These are phyloP conservation scores for Argyra leucocephala DNA, from an alignment of 2,888 invertebrate genomes.

Conservation along the genomic window DNA sequence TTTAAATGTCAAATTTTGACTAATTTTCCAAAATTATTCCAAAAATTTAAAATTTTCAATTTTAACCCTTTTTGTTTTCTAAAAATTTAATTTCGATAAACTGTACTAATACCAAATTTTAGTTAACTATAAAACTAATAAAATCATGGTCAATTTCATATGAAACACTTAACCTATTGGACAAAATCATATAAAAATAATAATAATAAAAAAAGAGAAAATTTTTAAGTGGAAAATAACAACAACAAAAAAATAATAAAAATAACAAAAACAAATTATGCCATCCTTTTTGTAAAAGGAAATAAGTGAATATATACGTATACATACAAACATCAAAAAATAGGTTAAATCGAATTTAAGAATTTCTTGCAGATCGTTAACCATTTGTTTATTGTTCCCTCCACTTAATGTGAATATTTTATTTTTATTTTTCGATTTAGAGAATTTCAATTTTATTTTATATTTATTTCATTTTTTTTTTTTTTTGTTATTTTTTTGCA, in stretches of 20 bases:
- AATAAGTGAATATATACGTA: neutral
- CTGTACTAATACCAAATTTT: neutral
- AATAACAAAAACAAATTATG: neutral
- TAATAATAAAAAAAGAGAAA: neutral
- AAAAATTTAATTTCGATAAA: neutral
- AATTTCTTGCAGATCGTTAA: slow-evolving; percentile 4
- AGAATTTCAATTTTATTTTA: neutral
- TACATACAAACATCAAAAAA: neutral
- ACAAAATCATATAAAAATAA: neutral
- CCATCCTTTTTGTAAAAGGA: neutral
- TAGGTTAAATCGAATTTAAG: neutral
- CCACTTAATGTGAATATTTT: neutral
- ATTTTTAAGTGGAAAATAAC: neutral
- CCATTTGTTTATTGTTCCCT: neutral
- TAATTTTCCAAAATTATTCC: too few relatives aligned
- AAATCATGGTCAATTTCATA: slow-evolving; percentile 6
- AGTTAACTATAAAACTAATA: neutral
- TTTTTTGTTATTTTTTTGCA: neutral
- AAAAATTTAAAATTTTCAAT: neutral
- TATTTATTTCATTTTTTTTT: neutral
- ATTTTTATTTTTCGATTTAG: neutral
- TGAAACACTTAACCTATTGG: neutral
- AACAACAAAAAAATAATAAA: neutral
- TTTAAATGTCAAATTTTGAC: too few relatives aligned
- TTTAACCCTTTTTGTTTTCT: neutral